Conservation (phyloP, 1,140 invertebrate species). For the Lycorma delicatula region DNA sequence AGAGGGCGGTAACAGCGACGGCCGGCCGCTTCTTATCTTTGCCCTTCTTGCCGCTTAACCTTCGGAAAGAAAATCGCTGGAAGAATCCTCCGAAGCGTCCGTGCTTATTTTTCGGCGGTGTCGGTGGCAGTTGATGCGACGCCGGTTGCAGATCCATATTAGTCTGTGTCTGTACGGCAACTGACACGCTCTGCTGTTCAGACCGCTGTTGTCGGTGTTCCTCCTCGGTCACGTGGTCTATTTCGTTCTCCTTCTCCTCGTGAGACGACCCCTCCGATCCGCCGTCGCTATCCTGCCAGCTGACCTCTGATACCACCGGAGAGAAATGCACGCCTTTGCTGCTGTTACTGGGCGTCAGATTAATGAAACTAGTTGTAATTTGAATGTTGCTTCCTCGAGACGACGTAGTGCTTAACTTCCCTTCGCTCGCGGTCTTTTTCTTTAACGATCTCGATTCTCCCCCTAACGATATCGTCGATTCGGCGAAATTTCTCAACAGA, state of each 20-base stretch:
- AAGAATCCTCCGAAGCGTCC: constrained; percentile 43
- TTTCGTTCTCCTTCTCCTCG: constrained; percentile 18
- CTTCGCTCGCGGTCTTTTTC: constrained; percentile 21
- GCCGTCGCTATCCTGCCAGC: constrained; percentile 46
- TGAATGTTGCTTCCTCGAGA: constrained; percentile 27
- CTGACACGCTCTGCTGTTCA: constrained; percentile 32
- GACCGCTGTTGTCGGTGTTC: constrained; percentile 32
- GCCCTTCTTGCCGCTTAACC: constrained; percentile 40
- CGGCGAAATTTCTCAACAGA: constrained; percentile 8
- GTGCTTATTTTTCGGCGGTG: constrained; percentile 32
- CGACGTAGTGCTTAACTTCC: constrained; percentile 19
- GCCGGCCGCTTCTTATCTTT: constrained; percentile 27
- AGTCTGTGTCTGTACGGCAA: constrained; percentile 2
- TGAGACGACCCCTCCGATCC: constrained; percentile 22
- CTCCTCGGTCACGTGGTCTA: constrained; percentile 36
- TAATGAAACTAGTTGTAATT: constrained; percentile 32
- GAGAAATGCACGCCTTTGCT: constrained; percentile 53
- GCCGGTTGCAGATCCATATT: constrained; percentile 6
- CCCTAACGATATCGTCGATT: constrained; percentile 22
- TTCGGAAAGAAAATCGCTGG: constrained; percentile 42
- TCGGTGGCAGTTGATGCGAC: background rate
- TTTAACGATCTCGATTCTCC: constrained; percentile 23
- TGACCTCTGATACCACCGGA: constrained; percentile 61
- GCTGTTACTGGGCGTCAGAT: constrained; percentile 32
- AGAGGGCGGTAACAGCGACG: constrained; percentile 32